Evolutionary conservation across 2,797 vertebrate species (phyloP), one percentile per base, ranked within the genome.

Genomic region (Zenarchopterus dispar): DNA sequence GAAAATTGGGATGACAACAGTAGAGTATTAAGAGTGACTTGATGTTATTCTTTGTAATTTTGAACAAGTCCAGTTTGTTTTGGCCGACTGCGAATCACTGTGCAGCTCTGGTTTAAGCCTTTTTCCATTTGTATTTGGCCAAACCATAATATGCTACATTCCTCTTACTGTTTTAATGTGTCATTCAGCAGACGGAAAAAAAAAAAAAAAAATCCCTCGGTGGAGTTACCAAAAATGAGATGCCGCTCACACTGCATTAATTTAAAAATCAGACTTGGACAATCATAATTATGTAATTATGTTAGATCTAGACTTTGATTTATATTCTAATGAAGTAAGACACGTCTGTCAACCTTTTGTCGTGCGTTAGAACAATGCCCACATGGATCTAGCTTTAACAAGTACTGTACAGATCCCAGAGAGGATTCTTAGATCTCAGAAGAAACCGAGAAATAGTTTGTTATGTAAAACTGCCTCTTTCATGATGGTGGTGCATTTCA

Each of bases 401-500:
- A 36, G 11, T 36, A 36, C 9, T 36, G 33, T 36, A 36, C 33
- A 36, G 33, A 10, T 13, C 33, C 33, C 33, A 36, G 33, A 36
- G 33, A 11, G 33, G 9, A 36, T 10, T 13, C 33, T 36, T 4
- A 36, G 33, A 36, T 36, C 54, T 62, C n/a, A 80, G 79, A 78
- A 62, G 31, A 56, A 70, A 56, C 59, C 56, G 8, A 49, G 57
- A 61, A 39, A 62, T 54, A 46, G 53, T 58, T 73, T 60, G 55
- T 62, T 56, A 49, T 43, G 45, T 57, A 67, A 67, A 56, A 48
- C 52, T 42, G 39, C 42, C 7, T 56, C 61, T 81, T 70, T 81
- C 77, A 85, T 81, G 75, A 52, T 1, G 4, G 31, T 41, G 48
- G 49, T 50, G 60, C 76, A 70, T 44, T 42, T 51, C 76, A 71